Evolutionary conservation across 1,140 invertebrate genomes (phyloP), one percentile per base, ranked within the genome.

Genomic region (Drosophila jambulina): DNA sequence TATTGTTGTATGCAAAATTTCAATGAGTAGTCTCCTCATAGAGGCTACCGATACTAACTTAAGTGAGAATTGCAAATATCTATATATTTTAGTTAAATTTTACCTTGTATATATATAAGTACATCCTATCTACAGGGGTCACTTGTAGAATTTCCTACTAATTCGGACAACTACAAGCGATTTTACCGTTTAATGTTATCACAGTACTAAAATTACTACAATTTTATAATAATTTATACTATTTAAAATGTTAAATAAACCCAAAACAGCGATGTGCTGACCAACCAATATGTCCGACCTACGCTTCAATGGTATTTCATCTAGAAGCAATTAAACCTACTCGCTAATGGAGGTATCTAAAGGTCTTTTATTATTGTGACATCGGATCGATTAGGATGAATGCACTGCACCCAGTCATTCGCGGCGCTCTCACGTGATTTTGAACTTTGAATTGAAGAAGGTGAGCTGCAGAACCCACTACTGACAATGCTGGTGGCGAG

Each of bases 151-250:
- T 21, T 36, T 36, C 8, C 15, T 36, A 23, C 15, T 53, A 23
- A 34, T 23, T 54, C 23, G 19, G 29, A 53, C 49, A 53, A 53
- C 49, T 53, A 53, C 32, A 36, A 36, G 6, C 12, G 19, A 21
- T 34, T 34, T 32, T 51, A 19, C 27, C 27, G n/a, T 17, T 54
- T 36, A 36, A 54, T 4, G 51, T 34, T 54, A 54, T 54, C 51
- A 54, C 51, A 54, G 51, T 23, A 54, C 32, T 54, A 36, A 36
- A 10, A 54, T 36, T 23, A 8, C 32, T 36, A 23, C 7, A 53
- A 54, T 36, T 36, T 21, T 36, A 19, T 9, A 17, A 17, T 36
- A 21, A 54, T 54, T 36, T 34, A 36, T 17, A 36, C 29, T 53
- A 23, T 17, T 36, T 21, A 34, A 54, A 54, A 21, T 53, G 34